Evolutionary conservation across 2,113 vertebrate genomes (phyloP).

Genomic region (Empidonax alnorum): DNA sequence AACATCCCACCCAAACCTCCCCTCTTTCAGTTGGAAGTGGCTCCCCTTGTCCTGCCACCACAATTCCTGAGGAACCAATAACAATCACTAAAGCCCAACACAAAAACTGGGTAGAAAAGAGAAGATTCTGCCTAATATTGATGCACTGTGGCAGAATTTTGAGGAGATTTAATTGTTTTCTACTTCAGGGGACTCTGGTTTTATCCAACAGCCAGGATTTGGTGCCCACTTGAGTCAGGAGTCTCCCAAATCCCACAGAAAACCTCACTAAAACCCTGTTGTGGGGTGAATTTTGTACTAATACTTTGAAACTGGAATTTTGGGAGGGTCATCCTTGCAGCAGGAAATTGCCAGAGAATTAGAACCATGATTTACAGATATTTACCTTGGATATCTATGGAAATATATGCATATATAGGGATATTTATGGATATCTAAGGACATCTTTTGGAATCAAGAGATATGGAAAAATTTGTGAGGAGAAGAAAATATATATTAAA

Average conservation of each 20-base stretch:
- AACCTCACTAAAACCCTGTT: background rate
- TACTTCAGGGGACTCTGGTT: background rate
- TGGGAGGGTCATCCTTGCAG: background rate
- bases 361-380: background rate
- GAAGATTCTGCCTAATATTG: fast-evolving
- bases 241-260: background rate
- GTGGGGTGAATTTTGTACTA: background rate
- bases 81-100: background rate
- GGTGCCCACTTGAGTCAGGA: background rate
- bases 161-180: background rate
- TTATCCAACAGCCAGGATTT: fast-evolving
- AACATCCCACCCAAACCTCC: background rate
- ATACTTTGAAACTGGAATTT: background rate
- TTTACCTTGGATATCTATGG: background rate
- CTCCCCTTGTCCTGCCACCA: background rate
- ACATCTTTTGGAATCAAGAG: background rate
- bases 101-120: fast-evolving
- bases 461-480: fast-evolving
- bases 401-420: no score
- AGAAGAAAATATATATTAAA: background rate
- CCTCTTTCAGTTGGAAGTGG: fast-evolving
- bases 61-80: background rate
- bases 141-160: background rate
- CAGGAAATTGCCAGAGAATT: background rate
- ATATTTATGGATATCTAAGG: background rate